Evolutionary conservation across 2,113 vertebrate genomes (phyloP).

Genomic region (Tympanuchus pallidicinctus): DNA sequence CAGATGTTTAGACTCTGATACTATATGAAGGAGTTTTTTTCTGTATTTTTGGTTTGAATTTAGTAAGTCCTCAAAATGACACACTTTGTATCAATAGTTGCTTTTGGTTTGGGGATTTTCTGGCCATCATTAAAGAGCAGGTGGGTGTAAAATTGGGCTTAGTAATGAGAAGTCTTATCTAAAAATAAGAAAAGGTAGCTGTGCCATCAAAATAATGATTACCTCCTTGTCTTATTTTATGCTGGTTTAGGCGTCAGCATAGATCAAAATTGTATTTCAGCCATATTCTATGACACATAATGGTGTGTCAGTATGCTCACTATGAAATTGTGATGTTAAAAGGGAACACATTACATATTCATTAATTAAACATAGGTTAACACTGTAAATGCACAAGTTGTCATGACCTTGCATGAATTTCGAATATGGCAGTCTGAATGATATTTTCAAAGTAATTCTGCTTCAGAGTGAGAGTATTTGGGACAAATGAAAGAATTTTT

Average conservation of each 20-base stretch:
- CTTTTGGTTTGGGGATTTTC: conserved; percentile 4
- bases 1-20: background rate
- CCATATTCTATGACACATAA: background rate
- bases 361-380: background rate
- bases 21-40: background rate
- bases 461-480: background rate
- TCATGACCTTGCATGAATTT: background rate
- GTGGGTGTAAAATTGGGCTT: background rate
- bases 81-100: background rate
- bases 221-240: background rate
- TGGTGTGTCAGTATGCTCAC: background rate
- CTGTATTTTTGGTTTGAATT: background rate
- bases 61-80: background rate
- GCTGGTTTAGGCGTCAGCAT: background rate
- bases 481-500: background rate
- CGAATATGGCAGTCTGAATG: background rate
- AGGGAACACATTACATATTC: background rate
- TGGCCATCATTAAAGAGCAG: background rate
- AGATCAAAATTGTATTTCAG: background rate
- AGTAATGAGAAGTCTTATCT: background rate
- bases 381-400: background rate
- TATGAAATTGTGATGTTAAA: background rate
- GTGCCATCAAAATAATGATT: background rate
- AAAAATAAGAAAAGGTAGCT: background rate
- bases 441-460: background rate